Conservation (phyloP, 2,888 invertebrate genomes). For the Folsomia manolachei region DNA sequence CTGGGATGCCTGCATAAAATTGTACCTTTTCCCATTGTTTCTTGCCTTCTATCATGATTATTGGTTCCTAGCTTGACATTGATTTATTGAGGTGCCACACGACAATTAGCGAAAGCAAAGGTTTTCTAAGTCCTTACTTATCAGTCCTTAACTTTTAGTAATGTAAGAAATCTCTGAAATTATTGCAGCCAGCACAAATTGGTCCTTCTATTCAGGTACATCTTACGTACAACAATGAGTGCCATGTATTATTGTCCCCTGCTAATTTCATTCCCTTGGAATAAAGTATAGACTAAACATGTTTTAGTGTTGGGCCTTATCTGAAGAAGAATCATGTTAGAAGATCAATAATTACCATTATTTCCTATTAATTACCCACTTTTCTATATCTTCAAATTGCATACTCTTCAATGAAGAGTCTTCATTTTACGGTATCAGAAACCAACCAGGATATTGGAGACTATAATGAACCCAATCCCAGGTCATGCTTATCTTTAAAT, state of each 20-base stretch:
- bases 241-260: no score
- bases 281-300: no score
- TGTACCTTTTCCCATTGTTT: constrained; percentile 1
- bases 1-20: neutral
- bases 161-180: neutral
- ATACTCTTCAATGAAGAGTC: neutral
- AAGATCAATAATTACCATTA: neutral
- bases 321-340: neutral
- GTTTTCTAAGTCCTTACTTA: constrained; percentile 38
- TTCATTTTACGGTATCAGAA: no score
- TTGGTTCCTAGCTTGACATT: constrained; percentile 9
- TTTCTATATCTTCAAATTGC: neutral
- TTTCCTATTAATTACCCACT: neutral
- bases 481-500: neutral
- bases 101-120: constrained; percentile 36
- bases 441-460: no score
- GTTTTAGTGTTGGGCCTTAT: no score
- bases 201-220: constrained; percentile 45
- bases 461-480: no score
- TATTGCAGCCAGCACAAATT: constrained; percentile 44
- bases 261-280: no score
- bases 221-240: no score
- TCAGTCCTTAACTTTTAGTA: neutral
- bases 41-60: neutral
- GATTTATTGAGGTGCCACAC: neutral